Evolutionary conservation across 2,888 invertebrate genomes (phyloP).

Genomic region (Aphelenchoides bicaudatus): DNA sequence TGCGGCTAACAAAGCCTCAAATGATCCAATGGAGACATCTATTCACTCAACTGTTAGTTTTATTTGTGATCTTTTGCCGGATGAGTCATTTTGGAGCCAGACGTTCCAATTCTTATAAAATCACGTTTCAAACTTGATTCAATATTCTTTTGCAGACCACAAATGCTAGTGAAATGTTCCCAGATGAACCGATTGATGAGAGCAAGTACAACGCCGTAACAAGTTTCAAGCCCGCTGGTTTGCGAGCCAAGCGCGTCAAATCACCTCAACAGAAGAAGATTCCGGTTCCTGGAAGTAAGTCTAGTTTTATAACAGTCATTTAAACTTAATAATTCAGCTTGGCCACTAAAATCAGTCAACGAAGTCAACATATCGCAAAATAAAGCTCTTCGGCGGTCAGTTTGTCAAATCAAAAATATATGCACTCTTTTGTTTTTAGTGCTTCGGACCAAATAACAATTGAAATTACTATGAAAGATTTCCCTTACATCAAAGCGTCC

Average conservation of each 20-base stretch:
- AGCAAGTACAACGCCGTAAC: conserved; percentile 52
- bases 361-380: conserved; percentile 19
- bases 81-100: too few relatives aligned
- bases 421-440: background rate
- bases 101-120: background rate
- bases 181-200: conserved; percentile 41
- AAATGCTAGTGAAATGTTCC: background rate
- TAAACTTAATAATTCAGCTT: too few relatives aligned
- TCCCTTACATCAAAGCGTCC: conserved; percentile 3
- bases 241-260: background rate
- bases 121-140: background rate
- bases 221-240: conserved; percentile 43
- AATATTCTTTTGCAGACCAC: background rate
- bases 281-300: too few relatives aligned
- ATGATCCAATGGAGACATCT: background rate
- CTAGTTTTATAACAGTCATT: too few relatives aligned
- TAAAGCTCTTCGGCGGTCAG: conserved; percentile 6
- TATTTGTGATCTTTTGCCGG: too few relatives aligned
- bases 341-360: conserved; percentile 4
- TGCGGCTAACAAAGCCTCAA: background rate
- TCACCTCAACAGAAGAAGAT: too few relatives aligned
- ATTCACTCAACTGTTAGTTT: conserved; percentile 12
- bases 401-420: background rate
- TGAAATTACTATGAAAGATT: conserved; percentile 16
- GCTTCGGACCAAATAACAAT: background rate